Evolutionary conservation across 2,888 invertebrate species (phyloP).

Genomic region (Hyles lineata): DNA sequence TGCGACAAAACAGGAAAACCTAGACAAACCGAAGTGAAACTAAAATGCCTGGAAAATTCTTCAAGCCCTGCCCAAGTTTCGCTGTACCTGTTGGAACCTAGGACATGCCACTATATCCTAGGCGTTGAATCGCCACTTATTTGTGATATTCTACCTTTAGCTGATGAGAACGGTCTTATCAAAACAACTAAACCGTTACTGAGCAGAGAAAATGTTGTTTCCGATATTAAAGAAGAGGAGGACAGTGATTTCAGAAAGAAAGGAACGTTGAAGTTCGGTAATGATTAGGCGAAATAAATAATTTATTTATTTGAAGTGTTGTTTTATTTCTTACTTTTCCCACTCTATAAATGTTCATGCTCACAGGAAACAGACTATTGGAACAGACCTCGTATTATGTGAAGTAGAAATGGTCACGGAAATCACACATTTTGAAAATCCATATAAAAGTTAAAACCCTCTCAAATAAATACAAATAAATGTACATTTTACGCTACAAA

Average conservation of each 20-base stretch:
- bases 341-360: not conserved
- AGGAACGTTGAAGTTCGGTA: slow-evolving; percentile 55
- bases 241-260: slow-evolving; percentile 49
- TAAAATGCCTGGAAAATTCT: slow-evolving; percentile 90
- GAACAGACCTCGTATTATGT: no score
- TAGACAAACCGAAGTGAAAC: slow-evolving; percentile 93
- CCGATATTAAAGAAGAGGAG: slow-evolving; percentile 49
- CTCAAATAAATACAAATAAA: no score
- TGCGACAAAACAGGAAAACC: slow-evolving; percentile 93
- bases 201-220: slow-evolving; percentile 44
- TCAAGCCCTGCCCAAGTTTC: slow-evolving; percentile 92
- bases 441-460: no score
- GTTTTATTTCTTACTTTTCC: slow-evolving; percentile 36
- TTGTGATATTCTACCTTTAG: slow-evolving; percentile 92
- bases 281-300: slow-evolving; percentile 57
- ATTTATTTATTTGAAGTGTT: slow-evolving; percentile 41
- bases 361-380: no score
- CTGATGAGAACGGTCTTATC: slow-evolving; percentile 91
- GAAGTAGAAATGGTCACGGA: no score
- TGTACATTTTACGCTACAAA: no score
- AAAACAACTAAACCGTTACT: slow-evolving; percentile 51
- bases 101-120: slow-evolving; percentile 96
- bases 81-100: slow-evolving; percentile 95
- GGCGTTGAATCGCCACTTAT: slow-evolving; percentile 97
- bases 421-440: no score